Percentiles rank a stretch among this genome's conserved stretches.
phyloP scores from a whole-genome alignment of 2,888 invertebrate species.

The Polyommatus icarus region DNA sequence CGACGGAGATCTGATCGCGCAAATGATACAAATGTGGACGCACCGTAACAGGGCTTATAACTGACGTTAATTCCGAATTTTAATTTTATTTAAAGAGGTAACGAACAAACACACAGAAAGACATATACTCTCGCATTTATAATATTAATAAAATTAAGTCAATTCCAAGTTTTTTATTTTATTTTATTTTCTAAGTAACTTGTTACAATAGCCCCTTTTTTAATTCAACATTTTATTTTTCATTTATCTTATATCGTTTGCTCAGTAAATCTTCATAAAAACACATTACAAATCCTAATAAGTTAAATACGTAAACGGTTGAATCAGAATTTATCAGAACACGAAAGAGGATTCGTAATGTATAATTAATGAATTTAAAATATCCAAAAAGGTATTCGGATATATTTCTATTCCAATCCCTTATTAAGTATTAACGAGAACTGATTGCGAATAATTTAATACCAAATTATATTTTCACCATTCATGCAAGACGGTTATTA shows the following conservation, averaged over 20 bases:
- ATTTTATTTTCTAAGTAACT: not conserved
- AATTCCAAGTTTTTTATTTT: not conserved
- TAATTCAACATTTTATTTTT: no score
- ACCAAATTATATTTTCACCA: not conserved
- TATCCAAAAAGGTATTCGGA: not conserved
- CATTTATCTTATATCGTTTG: not conserved
- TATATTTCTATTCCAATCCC: not conserved
- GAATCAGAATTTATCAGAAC: not conserved
- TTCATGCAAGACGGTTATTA: not conserved
- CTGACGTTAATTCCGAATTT: not conserved
- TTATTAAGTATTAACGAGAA: conserved; percentile 17
- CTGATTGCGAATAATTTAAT: not conserved
- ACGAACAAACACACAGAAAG: no score
- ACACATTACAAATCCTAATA: not conserved
- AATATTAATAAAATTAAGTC: no score
- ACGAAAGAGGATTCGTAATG: conserved; percentile 2
- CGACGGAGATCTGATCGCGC: no score
- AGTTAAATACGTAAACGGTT: conserved; percentile 8
- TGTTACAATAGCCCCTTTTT: not conserved
- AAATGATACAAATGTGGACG: no score
- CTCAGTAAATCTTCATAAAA: not conserved
- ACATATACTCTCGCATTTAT: no score
- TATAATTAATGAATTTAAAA: conserved; percentile 15
- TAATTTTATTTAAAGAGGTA: no score
- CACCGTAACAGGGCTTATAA: not conserved